Evolutionary conservation across 2,888 invertebrate genomes (phyloP).

Genomic region (Scaeva pyrastri): DNA sequence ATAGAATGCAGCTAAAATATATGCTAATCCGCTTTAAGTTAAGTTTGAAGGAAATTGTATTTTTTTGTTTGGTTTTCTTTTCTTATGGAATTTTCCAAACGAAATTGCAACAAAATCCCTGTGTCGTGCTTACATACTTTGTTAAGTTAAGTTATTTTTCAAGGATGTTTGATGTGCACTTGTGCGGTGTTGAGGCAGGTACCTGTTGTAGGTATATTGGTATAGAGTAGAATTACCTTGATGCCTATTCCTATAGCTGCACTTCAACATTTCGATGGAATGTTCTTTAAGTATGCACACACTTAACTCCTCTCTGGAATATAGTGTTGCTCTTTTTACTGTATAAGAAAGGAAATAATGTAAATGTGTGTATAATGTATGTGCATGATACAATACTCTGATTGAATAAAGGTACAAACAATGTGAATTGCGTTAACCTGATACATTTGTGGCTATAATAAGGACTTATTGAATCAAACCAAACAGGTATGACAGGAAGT

Average conservation of each 20-base stretch:
- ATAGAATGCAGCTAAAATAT: no score
- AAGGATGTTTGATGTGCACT: constrained; percentile 20
- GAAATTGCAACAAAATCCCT: neutral
- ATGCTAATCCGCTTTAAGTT: neutral
- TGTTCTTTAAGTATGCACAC: constrained; percentile 42
- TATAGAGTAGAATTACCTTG: no score
- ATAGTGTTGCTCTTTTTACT: constrained; percentile 43
- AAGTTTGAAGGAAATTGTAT: constrained; percentile 1
- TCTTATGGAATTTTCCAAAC: neutral
- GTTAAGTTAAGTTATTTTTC: constrained; percentile 56
- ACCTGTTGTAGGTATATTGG: no score
- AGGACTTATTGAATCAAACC: no score
- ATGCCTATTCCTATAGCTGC: no score
- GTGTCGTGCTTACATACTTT: constrained; percentile 23
- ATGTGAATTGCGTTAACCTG: no score
- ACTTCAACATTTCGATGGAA: constrained; percentile 41
- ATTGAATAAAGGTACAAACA: no score
- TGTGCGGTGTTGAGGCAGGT: neutral
- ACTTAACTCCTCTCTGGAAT: constrained; percentile 26
- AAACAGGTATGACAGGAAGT: no score
- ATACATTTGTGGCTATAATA: no score
- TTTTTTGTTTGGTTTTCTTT: neutral
- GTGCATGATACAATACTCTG: no score
- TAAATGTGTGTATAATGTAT: no score
- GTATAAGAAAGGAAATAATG: no score